Conservation (phyloP, 2,113 vertebrate genomes). For the Ochotona princeps region DNA sequence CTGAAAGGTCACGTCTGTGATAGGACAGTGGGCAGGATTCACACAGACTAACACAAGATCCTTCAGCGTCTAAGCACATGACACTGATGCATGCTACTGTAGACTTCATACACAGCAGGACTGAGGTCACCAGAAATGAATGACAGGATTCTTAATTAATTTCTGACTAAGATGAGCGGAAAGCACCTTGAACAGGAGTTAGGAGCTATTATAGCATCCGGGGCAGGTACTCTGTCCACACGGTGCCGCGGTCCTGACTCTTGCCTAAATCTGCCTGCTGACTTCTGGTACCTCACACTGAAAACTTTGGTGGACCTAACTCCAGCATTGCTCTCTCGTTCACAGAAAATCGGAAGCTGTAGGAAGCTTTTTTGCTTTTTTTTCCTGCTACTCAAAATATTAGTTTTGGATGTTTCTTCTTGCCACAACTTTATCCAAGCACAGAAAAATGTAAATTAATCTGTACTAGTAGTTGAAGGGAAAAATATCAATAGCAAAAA, state of each 20-base stretch:
- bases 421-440: not conserved
- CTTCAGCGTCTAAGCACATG: not conserved
- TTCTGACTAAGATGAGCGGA: not conserved
- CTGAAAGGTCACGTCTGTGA: not conserved
- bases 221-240: not conserved
- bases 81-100: not conserved
- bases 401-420: not conserved
- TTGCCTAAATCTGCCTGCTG: not conserved
- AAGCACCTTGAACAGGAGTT: not conserved
- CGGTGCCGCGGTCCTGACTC: not conserved
- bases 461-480: constrained; percentile 23
- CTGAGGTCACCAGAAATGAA: not conserved
- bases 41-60: not conserved
- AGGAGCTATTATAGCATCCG: not conserved
- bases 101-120: not conserved
- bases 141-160: not conserved
- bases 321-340: not conserved
- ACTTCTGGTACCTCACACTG: not conserved
- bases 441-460: constrained; percentile 2
- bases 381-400: not conserved
- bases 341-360: not conserved
- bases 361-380: not conserved
- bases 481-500: not conserved
- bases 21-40: not conserved
- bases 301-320: not conserved